Conservation (phyloP, 2,797 vertebrate species). For the Arremon aurantiirostris region DNA sequence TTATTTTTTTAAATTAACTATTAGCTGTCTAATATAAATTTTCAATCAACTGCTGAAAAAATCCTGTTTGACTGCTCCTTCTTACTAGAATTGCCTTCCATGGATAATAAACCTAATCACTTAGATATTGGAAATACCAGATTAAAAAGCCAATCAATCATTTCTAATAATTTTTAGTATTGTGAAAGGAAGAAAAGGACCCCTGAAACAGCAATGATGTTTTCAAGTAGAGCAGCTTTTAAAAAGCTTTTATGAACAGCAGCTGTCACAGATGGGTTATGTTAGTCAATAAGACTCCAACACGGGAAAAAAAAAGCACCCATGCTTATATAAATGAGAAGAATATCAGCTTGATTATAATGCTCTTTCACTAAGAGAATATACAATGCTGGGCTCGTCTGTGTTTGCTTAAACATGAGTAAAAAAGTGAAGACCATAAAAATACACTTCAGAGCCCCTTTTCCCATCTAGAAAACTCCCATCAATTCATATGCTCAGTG, state of each 20-base stretch:
- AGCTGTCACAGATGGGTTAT: slow-evolving; percentile 62
- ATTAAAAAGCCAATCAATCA: background rate
- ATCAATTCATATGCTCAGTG: background rate
- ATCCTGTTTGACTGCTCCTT: background rate
- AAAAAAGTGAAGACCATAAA: background rate
- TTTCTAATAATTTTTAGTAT: background rate
- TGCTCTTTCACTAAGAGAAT: background rate
- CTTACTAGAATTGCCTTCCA: background rate
- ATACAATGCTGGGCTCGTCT: background rate
- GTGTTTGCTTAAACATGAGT: background rate
- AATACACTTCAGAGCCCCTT: background rate
- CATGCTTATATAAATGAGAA: background rate
- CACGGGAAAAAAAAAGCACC: background rate
- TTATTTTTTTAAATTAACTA: background rate
- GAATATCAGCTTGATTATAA: slow-evolving; percentile 26
- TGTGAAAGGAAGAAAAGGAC: background rate
- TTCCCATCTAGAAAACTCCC: background rate
- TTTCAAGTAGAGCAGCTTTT: slow-evolving; percentile 27
- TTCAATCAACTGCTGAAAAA: background rate
- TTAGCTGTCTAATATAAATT: background rate
- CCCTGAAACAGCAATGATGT: background rate
- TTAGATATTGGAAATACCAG: background rate
- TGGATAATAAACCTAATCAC: background rate
- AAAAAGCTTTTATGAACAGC: slow-evolving; percentile 49
- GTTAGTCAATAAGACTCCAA: slow-evolving; percentile 47